A percentile compares a stretch with the other conserved stretches of the same genome.
Evolutionary conservation across 2,888 invertebrate genomes (phyloP).

Genomic region (Drosophila crucigera): DNA sequence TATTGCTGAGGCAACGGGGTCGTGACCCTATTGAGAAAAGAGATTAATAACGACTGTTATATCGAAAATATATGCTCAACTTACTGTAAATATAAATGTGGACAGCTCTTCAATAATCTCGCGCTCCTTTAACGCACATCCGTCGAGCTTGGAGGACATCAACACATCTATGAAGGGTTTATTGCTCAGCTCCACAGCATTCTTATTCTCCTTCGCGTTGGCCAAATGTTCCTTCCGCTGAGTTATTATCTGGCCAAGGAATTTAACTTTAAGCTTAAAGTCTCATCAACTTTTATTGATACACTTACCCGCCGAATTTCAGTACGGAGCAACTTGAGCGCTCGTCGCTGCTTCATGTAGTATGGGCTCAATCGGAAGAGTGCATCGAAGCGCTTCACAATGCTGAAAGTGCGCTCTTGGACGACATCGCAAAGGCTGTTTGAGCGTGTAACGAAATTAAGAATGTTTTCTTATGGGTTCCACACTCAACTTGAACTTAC

Average conservation of each 20-base stretch:
- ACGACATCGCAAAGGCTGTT: constrained; percentile 75
- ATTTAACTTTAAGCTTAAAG: background rate
- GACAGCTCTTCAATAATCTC: constrained; percentile 82
- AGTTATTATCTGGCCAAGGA: constrained; percentile 56
- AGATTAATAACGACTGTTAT: background rate
- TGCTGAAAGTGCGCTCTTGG: constrained; percentile 76
- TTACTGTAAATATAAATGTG: constrained; percentile 82
- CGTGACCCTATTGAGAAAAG: constrained; percentile 85
- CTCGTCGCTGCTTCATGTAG: constrained; percentile 71
- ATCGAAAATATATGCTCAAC: background rate
- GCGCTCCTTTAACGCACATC: constrained; percentile 62
- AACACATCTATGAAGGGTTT: constrained; percentile 79
- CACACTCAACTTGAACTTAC: constrained; percentile 53
- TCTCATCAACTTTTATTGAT: background rate
- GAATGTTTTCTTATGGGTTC: background rate
- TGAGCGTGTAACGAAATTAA: background rate
- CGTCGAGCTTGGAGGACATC: constrained; percentile 74
- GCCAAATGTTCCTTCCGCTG: constrained; percentile 56
- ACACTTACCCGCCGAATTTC: constrained; percentile 62
- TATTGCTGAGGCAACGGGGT: constrained; percentile 87
- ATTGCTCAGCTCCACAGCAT: constrained; percentile 14
- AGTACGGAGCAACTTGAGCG: constrained; percentile 81
- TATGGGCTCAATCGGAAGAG: constrained; percentile 74
- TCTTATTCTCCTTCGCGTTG: background rate
- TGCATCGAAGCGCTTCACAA: constrained; percentile 77